Conservation (phyloP, 2,113 vertebrate genomes). For the Hippocampus barbouri region DNA sequence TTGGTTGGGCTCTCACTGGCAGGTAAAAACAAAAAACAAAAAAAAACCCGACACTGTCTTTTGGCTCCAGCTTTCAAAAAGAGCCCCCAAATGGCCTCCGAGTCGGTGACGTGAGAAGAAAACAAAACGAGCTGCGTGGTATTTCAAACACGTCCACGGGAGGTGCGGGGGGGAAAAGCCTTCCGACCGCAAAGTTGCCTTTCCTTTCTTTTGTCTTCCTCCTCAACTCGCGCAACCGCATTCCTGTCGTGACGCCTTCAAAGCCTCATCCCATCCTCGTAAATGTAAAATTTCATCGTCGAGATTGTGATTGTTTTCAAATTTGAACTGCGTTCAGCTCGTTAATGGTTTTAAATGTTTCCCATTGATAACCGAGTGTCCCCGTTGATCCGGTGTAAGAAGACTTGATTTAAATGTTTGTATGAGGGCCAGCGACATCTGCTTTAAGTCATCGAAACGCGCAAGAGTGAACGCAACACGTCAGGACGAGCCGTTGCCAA, state of each 20-base stretch:
- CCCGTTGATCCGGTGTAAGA: background rate
- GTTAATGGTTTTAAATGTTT: background rate
- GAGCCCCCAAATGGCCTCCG: background rate
- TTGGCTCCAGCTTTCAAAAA: background rate
- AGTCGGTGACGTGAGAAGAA: background rate
- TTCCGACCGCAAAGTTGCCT: background rate
- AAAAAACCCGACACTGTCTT: background rate
- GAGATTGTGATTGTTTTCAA: background rate
- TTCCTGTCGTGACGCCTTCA: conserved; percentile 57
- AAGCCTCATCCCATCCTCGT: conserved; percentile 5
- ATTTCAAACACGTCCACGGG: conserved; percentile 37
- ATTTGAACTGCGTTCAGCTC: background rate
- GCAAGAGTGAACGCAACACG: background rate
- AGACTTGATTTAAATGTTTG: background rate
- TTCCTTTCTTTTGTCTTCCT: conserved; percentile 7
- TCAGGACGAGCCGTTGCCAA: background rate
- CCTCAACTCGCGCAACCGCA: conserved; percentile 46
- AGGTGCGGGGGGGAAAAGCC: background rate
- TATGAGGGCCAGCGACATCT: background rate
- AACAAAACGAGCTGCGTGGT: background rate
- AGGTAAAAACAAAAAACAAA: conserved; percentile 51
- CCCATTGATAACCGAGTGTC: background rate
- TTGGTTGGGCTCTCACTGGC: conserved; percentile 45
- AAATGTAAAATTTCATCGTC: background rate
- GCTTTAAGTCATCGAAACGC: background rate